A percentile compares a stretch with the other conserved stretches of the same genome.
Evolutionary conservation across 2,797 vertebrate genomes (phyloP).

Genomic region (Glossophaga mutica): DNA sequence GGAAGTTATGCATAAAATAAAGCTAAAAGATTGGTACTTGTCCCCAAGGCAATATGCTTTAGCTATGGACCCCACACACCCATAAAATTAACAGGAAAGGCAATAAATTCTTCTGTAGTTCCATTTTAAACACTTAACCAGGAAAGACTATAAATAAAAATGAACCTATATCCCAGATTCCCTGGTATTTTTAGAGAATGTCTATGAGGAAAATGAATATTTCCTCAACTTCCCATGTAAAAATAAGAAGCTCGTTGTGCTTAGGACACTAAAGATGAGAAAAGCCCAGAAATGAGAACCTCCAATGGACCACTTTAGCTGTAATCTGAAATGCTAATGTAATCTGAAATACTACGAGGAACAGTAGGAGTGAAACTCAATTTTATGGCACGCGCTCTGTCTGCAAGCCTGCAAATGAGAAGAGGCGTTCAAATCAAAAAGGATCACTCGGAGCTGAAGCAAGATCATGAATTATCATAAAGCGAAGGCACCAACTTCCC

Average conservation of each 20-base stretch:
- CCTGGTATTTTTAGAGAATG: neutral
- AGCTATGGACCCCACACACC: neutral
- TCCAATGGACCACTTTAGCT: neutral
- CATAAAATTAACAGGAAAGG: neutral
- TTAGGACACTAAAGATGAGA: neutral
- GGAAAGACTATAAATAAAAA: neutral
- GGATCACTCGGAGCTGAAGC: neutral
- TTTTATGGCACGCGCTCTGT: neutral
- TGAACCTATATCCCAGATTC: neutral
- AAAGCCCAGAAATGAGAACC: neutral
- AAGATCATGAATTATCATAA: constrained; percentile 23
- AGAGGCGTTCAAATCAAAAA: neutral
- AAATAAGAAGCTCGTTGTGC: neutral
- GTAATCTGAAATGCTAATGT: neutral
- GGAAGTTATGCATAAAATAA: neutral
- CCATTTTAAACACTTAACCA: neutral
- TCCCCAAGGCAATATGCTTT: neutral
- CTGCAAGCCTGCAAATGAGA: neutral
- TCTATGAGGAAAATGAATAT: neutral
- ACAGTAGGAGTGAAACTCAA: neutral
- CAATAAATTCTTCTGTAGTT: neutral
- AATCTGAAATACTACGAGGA: neutral
- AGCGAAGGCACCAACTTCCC: neutral
- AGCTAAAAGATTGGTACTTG: neutral
- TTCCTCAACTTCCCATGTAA: neutral